Conservation (phyloP, 2,888 invertebrate genomes). For the Heliconius sara region DNA sequence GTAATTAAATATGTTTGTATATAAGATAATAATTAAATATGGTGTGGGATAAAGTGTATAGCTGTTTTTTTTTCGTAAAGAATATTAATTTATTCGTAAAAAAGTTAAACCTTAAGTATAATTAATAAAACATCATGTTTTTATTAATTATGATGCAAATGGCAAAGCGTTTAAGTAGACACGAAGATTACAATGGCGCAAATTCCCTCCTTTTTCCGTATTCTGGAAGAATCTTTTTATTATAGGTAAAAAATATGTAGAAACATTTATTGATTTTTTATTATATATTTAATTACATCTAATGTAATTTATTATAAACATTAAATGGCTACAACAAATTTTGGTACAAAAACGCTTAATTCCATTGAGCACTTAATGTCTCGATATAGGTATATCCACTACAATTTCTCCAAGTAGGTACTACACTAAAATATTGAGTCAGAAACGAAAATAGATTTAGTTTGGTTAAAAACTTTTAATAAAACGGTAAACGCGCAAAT, state of each 20-base stretch:
- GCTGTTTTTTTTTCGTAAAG: background rate
- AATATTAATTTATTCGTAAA: background rate
- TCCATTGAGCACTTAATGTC: background rate
- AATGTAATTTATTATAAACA: no score
- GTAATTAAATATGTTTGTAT: background rate
- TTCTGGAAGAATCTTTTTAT: background rate
- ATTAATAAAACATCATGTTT: background rate
- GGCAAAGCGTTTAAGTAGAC: background rate
- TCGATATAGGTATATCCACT: background rate
- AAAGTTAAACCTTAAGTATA: background rate
- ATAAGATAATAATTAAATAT: background rate
- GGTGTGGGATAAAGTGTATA: background rate
- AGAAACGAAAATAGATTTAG: background rate
- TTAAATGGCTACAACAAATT: no score
- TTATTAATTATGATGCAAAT: background rate
- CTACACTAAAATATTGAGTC: background rate
- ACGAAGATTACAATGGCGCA: background rate
- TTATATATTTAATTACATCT: no score
- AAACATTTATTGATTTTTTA: background rate
- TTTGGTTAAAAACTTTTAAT: background rate
- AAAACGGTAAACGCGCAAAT: constrained; percentile 1
- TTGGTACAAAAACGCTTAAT: no score
- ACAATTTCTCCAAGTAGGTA: background rate
- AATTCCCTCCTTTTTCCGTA: background rate
- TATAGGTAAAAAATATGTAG: background rate